A percentile compares a stretch with the other conserved stretches of the same genome.
Evolutionary conservation across 2,888 invertebrate species (phyloP).

Genomic region (Sarcophaga subvicina): DNA sequence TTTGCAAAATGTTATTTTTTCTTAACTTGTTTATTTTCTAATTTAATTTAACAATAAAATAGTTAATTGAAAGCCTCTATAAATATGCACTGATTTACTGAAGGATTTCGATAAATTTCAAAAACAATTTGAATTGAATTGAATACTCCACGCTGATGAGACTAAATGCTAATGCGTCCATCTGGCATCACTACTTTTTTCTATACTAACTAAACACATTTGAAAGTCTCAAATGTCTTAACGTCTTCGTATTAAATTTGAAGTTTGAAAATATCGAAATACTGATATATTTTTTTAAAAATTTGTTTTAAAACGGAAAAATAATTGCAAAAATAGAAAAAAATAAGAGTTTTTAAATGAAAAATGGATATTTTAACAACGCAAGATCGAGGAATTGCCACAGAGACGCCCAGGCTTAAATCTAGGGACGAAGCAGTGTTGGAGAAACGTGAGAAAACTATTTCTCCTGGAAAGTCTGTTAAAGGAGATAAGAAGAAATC

Average conservation of each 20-base stretch:
- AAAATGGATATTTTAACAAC: slow-evolving; percentile 74
- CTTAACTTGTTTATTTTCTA: too few species aligned
- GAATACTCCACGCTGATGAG: too few species aligned
- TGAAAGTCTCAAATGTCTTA: background rate
- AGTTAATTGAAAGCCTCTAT: too few species aligned
- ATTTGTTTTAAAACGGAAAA: slow-evolving; percentile 6
- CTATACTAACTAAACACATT: slow-evolving; percentile 6
- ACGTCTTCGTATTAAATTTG: slow-evolving; percentile 23
- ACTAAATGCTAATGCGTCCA: background rate
- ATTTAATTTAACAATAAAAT: too few species aligned
- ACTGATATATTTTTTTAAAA: slow-evolving; percentile 40
- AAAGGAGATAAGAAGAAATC: slow-evolving; percentile 70
- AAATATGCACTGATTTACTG: too few species aligned
- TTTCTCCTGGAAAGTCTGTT: slow-evolving; percentile 44
- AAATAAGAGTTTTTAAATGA: background rate
- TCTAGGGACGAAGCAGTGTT: slow-evolving; percentile 23
- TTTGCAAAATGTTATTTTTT: background rate
- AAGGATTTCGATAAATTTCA: too few species aligned
- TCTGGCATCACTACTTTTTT: background rate
- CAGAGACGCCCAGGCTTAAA: slow-evolving; percentile 59
- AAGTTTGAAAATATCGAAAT: slow-evolving; percentile 16
- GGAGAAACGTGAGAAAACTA: slow-evolving; percentile 50
- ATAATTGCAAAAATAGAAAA: slow-evolving; percentile 22
- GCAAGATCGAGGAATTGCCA: slow-evolving; percentile 68
- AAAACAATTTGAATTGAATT: too few species aligned